Base-by-base conservation (phyloP, 2,797 vertebrate species). In the Anabacerthia variegaticeps region DNA sequence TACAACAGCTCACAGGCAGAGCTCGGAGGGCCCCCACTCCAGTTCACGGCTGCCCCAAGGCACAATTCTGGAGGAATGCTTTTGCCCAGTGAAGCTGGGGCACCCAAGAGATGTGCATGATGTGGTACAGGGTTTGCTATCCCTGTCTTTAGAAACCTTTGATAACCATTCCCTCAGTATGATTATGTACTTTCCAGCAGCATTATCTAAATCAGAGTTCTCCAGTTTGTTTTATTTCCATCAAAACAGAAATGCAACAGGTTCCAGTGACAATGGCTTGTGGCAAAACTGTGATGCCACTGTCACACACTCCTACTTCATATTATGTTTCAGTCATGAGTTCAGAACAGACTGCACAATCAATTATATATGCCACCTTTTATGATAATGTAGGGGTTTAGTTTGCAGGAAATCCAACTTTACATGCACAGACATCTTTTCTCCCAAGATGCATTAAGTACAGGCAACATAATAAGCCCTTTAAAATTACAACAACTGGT, bases 241-340 rank as follows among this genome's bases (percentile, higher is more conserved):
- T 23, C 39, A 48, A 52, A 23, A 66, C 37, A 71, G 44, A 91
- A 89, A 86, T 10, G 44, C 67, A 79, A 41, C 52, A 49, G 48
- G 48, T 67, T 77, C 71, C 8, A 16, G 44, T 2, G 23, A 71
- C 65, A 89, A 81, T 10, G 48, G 74, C 39, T 58, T 54, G 48
- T 63, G 78, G 73, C 39, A 85, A 69, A 91, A 85, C 63, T 30
- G 19, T 56, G 82, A 76, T 10, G 30, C 48, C 78, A 67, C n/a
- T n/a, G 91, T 77, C 89, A 93, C 86, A 88, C 86, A 63, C 63
- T 87, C 78, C 84, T 76, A 65, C 62, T 54, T 69, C 81, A 52
- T 51, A 48, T 49, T 69, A 59, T n/a, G 49, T 46, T 69, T 85
- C 80, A 76, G 43, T 63, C 59, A 82, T 8, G 39, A 91, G 43